Conservation (phyloP, 2,888 invertebrate genomes). For the Phengaris arion region DNA sequence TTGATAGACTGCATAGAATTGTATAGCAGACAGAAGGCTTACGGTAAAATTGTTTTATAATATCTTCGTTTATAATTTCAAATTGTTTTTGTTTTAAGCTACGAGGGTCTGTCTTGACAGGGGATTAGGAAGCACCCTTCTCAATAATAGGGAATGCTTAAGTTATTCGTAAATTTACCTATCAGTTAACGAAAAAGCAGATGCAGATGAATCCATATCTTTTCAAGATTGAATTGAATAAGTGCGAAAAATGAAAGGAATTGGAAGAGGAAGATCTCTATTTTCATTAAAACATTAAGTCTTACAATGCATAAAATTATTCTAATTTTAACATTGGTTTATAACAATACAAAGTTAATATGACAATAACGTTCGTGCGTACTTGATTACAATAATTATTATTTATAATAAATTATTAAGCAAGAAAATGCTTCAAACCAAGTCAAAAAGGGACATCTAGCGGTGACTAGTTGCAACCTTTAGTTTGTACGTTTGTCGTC, state of each 20-base stretch:
- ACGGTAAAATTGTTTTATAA: conserved; percentile 68
- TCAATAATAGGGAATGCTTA: conserved; percentile 30
- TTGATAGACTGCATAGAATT: conserved; percentile 75
- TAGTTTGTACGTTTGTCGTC: conserved; percentile 34
- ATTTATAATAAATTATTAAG: neutral
- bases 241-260: too few relatives aligned
- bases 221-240: too few relatives aligned
- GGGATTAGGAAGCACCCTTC: conserved; percentile 52
- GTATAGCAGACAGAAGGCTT: conserved; percentile 72
- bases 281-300: too few relatives aligned
- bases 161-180: neutral
- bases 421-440: neutral
- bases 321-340: too few relatives aligned
- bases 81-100: conserved; percentile 68
- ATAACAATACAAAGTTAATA: too few relatives aligned
- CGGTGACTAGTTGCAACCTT: conserved; percentile 47
- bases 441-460: conserved; percentile 46
- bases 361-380: neutral
- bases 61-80: conserved; percentile 62
- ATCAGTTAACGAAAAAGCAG: neutral
- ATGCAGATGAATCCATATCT: neutral
- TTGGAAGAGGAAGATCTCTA: too few relatives aligned
- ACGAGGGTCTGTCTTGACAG: conserved; percentile 56
- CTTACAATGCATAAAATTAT: too few relatives aligned
- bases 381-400: neutral